A percentile compares a stretch with the other conserved stretches of the same genome.
Conservation (phyloP, 2,797 vertebrate genomes). For the Carapus acus region DNA sequence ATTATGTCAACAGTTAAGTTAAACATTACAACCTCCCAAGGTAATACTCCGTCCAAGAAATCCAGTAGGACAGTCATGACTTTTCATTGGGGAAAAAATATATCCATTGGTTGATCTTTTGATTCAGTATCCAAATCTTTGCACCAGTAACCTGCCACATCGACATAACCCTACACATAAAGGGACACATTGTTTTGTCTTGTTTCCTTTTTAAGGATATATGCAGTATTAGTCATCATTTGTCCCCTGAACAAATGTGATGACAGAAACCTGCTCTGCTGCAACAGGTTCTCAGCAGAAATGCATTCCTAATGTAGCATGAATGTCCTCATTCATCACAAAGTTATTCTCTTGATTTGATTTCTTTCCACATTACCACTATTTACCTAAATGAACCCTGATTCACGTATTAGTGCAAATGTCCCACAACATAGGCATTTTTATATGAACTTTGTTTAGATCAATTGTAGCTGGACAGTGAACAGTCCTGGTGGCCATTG, state of each 20-base stretch:
- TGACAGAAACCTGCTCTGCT: conserved; percentile 37
- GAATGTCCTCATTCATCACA: conserved; percentile 58
- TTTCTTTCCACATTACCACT: conserved; percentile 47
- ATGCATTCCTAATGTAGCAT: conserved; percentile 62
- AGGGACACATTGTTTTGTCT: background rate
- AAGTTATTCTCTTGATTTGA: conserved; percentile 48
- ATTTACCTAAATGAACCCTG: no score
- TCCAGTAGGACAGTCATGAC: conserved; percentile 1
- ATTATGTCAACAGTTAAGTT: no score
- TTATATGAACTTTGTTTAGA: conserved; percentile 31
- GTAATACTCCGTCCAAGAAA: no score
- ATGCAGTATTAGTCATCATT: conserved; percentile 7
- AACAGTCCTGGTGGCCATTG: conserved; percentile 48
- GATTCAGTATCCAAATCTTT: background rate
- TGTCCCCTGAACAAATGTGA: conserved; percentile 22
- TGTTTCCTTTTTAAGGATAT: background rate
- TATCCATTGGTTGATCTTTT: background rate
- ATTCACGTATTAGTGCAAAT: no score
- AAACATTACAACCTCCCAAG: no score
- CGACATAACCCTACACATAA: no score
- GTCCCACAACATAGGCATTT: conserved; percentile 19
- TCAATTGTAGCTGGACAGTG: conserved; percentile 56
- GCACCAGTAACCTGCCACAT: no score
- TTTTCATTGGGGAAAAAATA: conserved; percentile 9
- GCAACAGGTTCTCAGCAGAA: conserved; percentile 49